Evolutionary conservation across 2,113 vertebrate species (phyloP), one percentile per base, ranked within the genome.

Genomic region (Puffinus mauretanicus): DNA sequence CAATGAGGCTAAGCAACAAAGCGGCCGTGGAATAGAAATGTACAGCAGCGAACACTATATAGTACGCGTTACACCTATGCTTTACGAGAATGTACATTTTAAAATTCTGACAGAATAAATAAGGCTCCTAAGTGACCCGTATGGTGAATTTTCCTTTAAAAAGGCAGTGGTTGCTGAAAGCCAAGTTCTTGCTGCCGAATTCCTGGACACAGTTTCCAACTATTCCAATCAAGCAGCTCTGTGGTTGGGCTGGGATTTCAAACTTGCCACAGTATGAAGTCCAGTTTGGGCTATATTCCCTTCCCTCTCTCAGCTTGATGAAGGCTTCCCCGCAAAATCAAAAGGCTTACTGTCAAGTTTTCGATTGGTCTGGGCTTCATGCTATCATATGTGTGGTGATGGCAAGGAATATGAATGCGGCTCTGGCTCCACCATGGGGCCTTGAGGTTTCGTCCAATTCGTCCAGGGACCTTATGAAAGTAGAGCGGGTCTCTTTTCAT

Each of bases 321-420:
- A 97, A 98, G 98, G 98, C 97, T 98, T 98, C 97, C 98, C 98
- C 93, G 81, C 98, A 98, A 98, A 98, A 99, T 98, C 98, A 98
- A 98, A 98, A 98, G 98, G 98, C 98, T 98, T 97, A 98, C 98
- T 98, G 98, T 98, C 98, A 98, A 98, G 97, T 97, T 97, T 98
- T 97, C 98, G 94, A 98, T 98, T 98, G 98, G 98, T 97, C 98
- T 97, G 98, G 97, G 98, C 97, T 98, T 97, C 96, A 96, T 90
- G 97, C 97, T 98, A 97, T 97, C 98, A 95, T 94, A 96, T 98
- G 97, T 97, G 97, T 94, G 95, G 98, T 78, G 98, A 96, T 97
- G 98, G 98, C 96, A 96, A 98, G 98, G 98, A 98, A 98, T 98
- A 98, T 85, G 97, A 98, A 98, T 98, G 98, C 66, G 21, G 86